Conservation (phyloP, 1,140 invertebrate genomes). For the Euglossa dilemma region DNA sequence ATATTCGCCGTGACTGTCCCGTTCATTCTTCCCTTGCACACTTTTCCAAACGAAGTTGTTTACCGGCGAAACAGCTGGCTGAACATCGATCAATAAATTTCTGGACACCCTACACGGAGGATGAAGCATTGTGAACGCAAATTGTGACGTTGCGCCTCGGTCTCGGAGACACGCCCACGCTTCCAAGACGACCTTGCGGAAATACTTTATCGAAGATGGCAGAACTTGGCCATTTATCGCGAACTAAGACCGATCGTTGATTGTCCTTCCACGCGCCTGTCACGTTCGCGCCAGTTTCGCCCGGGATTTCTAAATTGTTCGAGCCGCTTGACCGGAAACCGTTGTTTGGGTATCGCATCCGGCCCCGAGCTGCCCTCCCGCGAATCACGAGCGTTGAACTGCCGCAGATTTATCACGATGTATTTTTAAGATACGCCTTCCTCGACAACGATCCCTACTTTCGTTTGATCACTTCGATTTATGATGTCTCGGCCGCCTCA, state of each 20-base stretch:
- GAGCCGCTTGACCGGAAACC: background rate
- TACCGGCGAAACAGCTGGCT: background rate
- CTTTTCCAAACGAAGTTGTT: background rate
- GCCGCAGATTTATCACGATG: background rate
- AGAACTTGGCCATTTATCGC: background rate
- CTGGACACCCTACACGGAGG: constrained; percentile 22
- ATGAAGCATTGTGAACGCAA: constrained; percentile 31
- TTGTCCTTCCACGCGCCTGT: background rate
- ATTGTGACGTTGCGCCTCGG: constrained; percentile 27
- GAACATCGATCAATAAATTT: background rate
- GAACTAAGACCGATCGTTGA: constrained; percentile 8
- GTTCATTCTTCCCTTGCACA: too few species aligned
- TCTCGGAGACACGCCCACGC: constrained; percentile 8
- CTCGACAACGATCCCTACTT: background rate
- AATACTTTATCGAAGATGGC: constrained; percentile 33
- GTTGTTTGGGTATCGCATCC: background rate
- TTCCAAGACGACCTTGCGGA: constrained; percentile 4
- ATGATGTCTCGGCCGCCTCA: too few species aligned
- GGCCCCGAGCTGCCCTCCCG: background rate
- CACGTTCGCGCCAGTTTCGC: background rate
- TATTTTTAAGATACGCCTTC: background rate
- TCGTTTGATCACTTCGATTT: background rate
- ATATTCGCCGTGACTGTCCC: too few species aligned
- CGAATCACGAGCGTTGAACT: background rate
- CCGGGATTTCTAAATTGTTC: background rate